Conservation (phyloP, 30 jellyfish, hydroid and myxozoan genomes). For the Aurelia aurita complex sp. Pacific region DNA sequence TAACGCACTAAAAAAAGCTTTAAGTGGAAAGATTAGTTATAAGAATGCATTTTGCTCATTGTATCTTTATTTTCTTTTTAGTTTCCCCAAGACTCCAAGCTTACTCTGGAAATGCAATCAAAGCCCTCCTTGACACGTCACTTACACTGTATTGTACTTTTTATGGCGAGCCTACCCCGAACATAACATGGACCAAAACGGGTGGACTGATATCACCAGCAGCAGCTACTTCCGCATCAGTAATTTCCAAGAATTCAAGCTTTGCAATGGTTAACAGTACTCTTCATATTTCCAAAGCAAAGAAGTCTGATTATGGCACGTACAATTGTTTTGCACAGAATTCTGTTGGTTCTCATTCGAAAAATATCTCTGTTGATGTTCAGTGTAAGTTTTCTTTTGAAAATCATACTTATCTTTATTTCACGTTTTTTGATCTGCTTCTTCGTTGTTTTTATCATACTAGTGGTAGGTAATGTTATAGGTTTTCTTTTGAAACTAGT, state of each 20-base stretch:
- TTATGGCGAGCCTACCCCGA: constrained; percentile 74
- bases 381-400: constrained; percentile 51
- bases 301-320: constrained; percentile 42
- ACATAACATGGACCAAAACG: constrained; percentile 52
- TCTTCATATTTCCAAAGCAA: constrained; percentile 7
- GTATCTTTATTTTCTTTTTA: not conserved
- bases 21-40: too few relatives aligned
- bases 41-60: too few relatives aligned
- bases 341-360: constrained; percentile 36
- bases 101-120: constrained; percentile 6
- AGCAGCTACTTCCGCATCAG: constrained; percentile 2
- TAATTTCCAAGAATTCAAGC: constrained; percentile 34
- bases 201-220: constrained; percentile 33
- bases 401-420: too few relatives aligned
- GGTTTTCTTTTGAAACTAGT: too few relatives aligned
- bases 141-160: constrained; percentile 41
- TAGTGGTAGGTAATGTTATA: too few relatives aligned
- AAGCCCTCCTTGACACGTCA: constrained; percentile 8
- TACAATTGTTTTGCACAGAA: constrained; percentile 73
- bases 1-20: too few relatives aligned
- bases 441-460: too few relatives aligned
- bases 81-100: constrained; percentile 38
- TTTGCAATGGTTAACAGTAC: constrained; percentile 57
- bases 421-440: too few relatives aligned
- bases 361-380: constrained; percentile 51